Evolutionary conservation across 2,113 vertebrate species (phyloP), one percentile per base, ranked within the genome.

Genomic region (Atractosteus spatula): DNA sequence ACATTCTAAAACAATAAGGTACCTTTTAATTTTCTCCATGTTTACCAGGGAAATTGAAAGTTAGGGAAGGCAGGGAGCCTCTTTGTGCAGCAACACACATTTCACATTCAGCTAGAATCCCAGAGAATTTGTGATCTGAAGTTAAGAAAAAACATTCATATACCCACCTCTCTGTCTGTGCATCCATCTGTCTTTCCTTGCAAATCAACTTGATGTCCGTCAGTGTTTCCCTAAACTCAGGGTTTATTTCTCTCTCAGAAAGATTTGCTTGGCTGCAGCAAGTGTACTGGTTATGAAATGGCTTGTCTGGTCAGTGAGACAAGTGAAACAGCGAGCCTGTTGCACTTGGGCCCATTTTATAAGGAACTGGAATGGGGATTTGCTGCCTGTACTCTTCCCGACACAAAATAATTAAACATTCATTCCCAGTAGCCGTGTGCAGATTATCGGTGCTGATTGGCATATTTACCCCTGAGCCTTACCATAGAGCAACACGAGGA

Each of bases 301-400:
- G 71, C 85, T 79, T 76, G 85, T 84, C 76, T 80, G 84, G 79
- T 83, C 88, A 84, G 83, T 82, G 55, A 78, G 81, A 83, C 75
- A 78, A 79, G 81, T 83, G 82, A 86, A 88, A 88, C 79, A 59
- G 82, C 78, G 73, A 68, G 84, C 68, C 68, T 81, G 82, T 75
- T 74, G 79, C 79, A 71, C 89, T 87, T 87, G 84, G 89, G 85
- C 80, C 77, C 69, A 16, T 79, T 75, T 81, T 71, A 80, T 78
- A 79, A 51, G 55, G 68, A 82, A 73, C 76, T 77, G 70, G 77
- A 79, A 71, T 67, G 64, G 74, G 78, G 72, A 77, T 73, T 72
- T 74, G 71, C 57, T 74, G 76, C 76, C 54, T 66, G 57, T 73
- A 62, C 72, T 74, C 78, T 82, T 72, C 61, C 59, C 69, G 10